Evolutionary conservation across 2,113 vertebrate species (phyloP).

Genomic region (Rhabdornis inornatus): DNA sequence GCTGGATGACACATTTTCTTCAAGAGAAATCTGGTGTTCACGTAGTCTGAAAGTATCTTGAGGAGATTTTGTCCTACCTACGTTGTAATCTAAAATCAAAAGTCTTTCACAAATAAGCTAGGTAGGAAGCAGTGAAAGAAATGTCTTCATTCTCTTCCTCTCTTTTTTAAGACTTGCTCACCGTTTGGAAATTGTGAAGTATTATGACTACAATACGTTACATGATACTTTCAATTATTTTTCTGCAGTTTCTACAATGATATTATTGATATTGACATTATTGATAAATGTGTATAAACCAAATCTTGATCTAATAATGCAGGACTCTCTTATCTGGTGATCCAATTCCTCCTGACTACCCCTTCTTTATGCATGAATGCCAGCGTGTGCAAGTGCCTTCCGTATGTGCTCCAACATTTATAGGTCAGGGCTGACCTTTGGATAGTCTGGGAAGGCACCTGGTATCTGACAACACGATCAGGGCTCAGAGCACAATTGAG

Average conservation of each 20-base stretch:
- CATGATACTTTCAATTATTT: neutral
- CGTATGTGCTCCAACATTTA: fast-evolving
- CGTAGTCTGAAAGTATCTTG: neutral
- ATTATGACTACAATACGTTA: neutral
- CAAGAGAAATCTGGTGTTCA: neutral
- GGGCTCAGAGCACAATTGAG: neutral
- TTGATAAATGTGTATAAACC: neutral
- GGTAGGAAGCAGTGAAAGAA: neutral
- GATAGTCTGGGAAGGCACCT: neutral
- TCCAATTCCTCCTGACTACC: neutral
- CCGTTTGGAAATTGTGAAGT: neutral
- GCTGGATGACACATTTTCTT: neutral
- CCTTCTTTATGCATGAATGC: neutral
- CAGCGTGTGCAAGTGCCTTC: fast-evolving
- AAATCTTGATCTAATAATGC: neutral
- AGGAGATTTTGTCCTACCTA: neutral
- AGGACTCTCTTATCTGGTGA: neutral
- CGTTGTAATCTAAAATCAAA: fast-evolving
- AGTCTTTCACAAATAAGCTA: neutral
- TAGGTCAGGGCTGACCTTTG: neutral
- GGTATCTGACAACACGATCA: fast-evolving
- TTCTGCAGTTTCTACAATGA: neutral
- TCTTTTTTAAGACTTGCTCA: neutral
- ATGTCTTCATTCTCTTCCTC: neutral
- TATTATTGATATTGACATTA: neutral